Conservation (phyloP, 2,797 vertebrate species). For the Xenopus petersii region DNA sequence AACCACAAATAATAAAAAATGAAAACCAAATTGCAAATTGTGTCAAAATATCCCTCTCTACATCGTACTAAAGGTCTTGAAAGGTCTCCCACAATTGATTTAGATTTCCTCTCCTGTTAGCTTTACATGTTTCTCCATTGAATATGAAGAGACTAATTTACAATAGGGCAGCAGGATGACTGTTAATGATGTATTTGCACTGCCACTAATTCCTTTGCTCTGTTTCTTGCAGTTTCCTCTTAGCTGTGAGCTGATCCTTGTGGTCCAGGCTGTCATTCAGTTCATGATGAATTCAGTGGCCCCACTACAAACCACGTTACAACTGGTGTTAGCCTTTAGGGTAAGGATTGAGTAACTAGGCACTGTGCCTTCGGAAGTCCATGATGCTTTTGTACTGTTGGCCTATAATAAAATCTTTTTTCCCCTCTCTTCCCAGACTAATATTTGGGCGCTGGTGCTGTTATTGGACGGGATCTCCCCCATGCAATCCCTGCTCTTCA, state of each 20-base stretch:
- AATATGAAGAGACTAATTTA: too few relatives aligned
- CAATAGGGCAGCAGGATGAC: too few relatives aligned
- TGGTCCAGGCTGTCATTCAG: conserved; percentile 53
- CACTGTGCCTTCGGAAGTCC: too few relatives aligned
- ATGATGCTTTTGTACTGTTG: too few relatives aligned
- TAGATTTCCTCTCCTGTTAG: too few relatives aligned
- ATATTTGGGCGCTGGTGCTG: conserved; percentile 59
- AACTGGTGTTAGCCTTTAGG: conserved; percentile 55
- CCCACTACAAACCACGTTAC: conserved; percentile 51
- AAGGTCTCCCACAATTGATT: too few relatives aligned
- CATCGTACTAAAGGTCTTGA: too few relatives aligned
- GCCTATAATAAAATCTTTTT: neutral
- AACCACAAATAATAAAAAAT: too few relatives aligned
- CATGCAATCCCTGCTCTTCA: conserved; percentile 28
- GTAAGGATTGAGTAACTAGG: conserved; percentile 46
- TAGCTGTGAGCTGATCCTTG: conserved; percentile 54
- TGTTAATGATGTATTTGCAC: too few relatives aligned
- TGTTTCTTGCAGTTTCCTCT: conserved; percentile 1
- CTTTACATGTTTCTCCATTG: too few relatives aligned
- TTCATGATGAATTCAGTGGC: conserved; percentile 45
- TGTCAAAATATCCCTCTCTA: too few relatives aligned
- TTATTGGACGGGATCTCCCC: conserved; percentile 50
- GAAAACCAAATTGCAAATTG: too few relatives aligned
- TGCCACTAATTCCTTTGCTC: neutral
- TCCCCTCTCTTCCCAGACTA: conserved; percentile 48